These are phyloP conservation scores for Pantherophis vulpinus DNA, from an alignment of 2,797 vertebrate species.

Conservation along the genomic window DNA sequence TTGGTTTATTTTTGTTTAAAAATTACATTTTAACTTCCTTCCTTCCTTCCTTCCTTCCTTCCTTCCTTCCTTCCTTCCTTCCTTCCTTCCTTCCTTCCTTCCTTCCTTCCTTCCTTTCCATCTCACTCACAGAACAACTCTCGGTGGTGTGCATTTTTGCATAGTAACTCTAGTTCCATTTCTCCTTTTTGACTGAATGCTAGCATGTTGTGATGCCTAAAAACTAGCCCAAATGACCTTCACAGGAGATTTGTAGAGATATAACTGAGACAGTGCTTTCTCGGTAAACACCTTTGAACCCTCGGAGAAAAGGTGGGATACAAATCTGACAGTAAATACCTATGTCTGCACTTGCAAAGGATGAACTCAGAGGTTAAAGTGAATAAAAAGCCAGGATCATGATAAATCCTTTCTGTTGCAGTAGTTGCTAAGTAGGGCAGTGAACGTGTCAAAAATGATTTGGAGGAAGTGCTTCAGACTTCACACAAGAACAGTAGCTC, in stretches of 20 bases:
- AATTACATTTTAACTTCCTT: background rate
- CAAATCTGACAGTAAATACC: background rate
- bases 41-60: too few species aligned
- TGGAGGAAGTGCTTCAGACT: background rate
- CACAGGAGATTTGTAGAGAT: background rate
- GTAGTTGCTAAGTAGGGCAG: background rate
- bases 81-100: too few species aligned
- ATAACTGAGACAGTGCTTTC: background rate
- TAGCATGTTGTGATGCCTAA: background rate
- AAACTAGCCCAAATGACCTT: background rate
- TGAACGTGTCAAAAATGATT: background rate
- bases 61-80: background rate
- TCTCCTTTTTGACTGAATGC: background rate
- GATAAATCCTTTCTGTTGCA: background rate
- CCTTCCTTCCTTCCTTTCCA: background rate
- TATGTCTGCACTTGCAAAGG: background rate
- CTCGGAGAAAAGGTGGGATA: background rate
- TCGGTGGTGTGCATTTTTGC: background rate
- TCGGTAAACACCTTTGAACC: background rate
- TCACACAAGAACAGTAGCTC: background rate
- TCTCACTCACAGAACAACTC: background rate
- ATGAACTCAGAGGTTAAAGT: background rate
- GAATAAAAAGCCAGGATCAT: background rate
- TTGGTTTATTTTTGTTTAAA: background rate
- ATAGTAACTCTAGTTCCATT: background rate